Base-by-base conservation (phyloP, 1,140 invertebrate genomes). In the Drosophila setifemur region DNA sequence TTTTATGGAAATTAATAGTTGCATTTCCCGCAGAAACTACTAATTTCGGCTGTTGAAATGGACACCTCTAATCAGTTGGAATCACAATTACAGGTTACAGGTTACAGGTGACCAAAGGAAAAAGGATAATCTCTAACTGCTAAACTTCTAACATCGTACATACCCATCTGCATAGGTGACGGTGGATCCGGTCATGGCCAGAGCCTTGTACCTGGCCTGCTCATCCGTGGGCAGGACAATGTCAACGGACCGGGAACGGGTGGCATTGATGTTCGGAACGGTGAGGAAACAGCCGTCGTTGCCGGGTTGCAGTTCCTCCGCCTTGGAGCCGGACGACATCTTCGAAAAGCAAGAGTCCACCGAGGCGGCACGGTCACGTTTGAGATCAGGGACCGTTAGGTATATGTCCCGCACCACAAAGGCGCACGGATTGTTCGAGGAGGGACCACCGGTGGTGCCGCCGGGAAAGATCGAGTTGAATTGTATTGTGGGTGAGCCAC, bases 221-320 rank as follows among this genome's bases (percentile, higher is more conserved):
- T 95, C 94, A 40, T 96, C 95, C 0, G 96, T 97, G 0, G 97
- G 96, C 50, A 98, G 91, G 8, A 96, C 96, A 58, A 98, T 97
- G 89, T 98, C 96, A 33, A 98, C 96, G 21, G 96, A 97, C 52
- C 96, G 93, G 3, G 96, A 97, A n/a, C 97, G 92, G 2, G 94
- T 92, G 4, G 93, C 92, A 52, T 91, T 93, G 33, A 93, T 92
- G 60, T 93, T 93, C 0, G 95, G 95, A 9, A 95, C 95, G 12
- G 93, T 92, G 2, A 95, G 91, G 28, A 93, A 93, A 12, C 91
- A 89, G 35, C 93, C 92, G 35, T 92, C 92, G 11, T 90, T 91
- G n/a, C 92, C 92, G 54, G 92, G 92, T 71, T 94, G 91, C 44
- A 93, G 64, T 70, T 95, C 93, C 61, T 95, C 94, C 5, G 93